Evolutionary conservation across 2,888 invertebrate species (phyloP), one percentile per base, ranked within the genome.

Genomic region (Entomobrya multifasciata): DNA sequence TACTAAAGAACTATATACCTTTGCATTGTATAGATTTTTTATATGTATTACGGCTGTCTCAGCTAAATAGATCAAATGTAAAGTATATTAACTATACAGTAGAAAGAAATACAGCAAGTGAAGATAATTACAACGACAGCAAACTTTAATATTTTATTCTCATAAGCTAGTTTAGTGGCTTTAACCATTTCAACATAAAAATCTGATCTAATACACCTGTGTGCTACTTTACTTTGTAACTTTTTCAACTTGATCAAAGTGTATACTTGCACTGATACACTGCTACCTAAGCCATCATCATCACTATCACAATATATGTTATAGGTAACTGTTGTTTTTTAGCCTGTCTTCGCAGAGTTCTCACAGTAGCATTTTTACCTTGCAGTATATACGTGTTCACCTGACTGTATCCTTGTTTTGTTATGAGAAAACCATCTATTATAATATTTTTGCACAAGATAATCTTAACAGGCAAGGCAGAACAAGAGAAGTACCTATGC

Each of bases 261-360:
- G n/a, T n/a, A n/a, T 52, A 44, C 47, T 17, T 78, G 10, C 57
- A n/a, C n/a, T n/a, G n/a, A n/a, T n/a, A n/a, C n/a, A n/a, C n/a
- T n/a, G 20, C 27, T 41, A 67, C 65, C 62, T 44, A 41, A 20
- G 36, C 49, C n/a, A 27, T 55, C n/a, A n/a, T n/a, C n/a, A n/a
- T n/a, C n/a, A n/a, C n/a, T n/a, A n/a, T n/a, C n/a, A n/a, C n/a
- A n/a, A n/a, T 81, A 25, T 85, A 85, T 85, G 85, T 85, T 85
- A 36, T 70, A 85, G 85, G 85, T 85, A 78, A 85, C 85, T 65
- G 83, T 84, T 84, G 49, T 67, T 85, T 72, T 62, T 62, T 25
- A 15, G 27, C n/a, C n/a, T n/a, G 8, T 8, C 22, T 72, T 67
- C 60, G 27, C 57, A n/a, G 72, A 72, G 60, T 81, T 67, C 80